Evolutionary conservation across 2,113 vertebrate species (phyloP), one percentile per base, ranked within the genome.

Genomic region (Paradoxurus hermaphroditus): DNA sequence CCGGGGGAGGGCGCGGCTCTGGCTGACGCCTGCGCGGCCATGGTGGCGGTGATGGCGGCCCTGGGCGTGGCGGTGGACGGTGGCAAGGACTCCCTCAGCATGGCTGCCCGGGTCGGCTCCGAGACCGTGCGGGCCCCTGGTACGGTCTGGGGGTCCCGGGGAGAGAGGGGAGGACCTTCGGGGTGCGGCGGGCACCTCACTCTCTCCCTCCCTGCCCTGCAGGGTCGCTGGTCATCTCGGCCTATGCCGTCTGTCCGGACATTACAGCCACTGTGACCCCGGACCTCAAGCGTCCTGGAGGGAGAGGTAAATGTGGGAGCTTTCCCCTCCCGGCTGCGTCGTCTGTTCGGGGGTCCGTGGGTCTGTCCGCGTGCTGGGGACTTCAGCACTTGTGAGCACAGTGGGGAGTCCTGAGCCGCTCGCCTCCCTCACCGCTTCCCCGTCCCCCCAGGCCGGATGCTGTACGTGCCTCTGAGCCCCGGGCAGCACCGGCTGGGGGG

Each of bases 31-130:
- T 99, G 99, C 92, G 98, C 98, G 65, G 99, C 99, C 63, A 99
- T 99, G 99, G 99, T 99, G 97, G 96, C 98, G 12, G 99, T 99
- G 95, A 99, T 99, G 99, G 98, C 98, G 0, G 98, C 98, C 56
- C 98, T 99, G 82, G 99, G 99, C 0, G 98, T 99, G 68, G 99
- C 99, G 0, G 98, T 99, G 8, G 99, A 99, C 0, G 99, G 99
- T 0, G 99, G 99, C 95, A 99, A 99, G 90, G 99, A 99, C 97
- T 99, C 99, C 1, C 99, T 99, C 88, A 99, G 99, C 98, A 99
- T 99, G 99, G 99, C 99, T 0, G 99, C 99, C 7, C 98, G 99
- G 7, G 99, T 99, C 0, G 98, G 99, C 31, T 93, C 92, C 9
- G 98, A 99, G 78, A 99, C 99, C 0, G 99, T 99, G 90, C 98